These are phyloP conservation scores for Acanthurus tractus DNA, from an alignment of 2,797 vertebrate species.

Conservation along the genomic window DNA sequence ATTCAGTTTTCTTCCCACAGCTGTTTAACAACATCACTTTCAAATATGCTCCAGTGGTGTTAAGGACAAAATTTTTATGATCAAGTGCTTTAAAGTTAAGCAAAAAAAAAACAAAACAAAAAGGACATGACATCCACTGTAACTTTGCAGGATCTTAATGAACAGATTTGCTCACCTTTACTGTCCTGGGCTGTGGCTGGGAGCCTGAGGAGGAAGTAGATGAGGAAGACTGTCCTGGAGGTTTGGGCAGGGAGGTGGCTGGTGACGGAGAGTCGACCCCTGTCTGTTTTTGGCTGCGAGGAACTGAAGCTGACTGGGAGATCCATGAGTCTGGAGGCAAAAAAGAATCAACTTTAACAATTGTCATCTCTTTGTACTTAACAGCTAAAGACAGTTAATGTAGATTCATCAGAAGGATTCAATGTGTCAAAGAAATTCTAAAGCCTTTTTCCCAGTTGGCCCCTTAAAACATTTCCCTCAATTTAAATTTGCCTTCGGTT, in stretches of 20 bases:
- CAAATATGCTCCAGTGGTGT: neutral
- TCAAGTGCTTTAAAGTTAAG: neutral
- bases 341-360: neutral
- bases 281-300: constrained; percentile 96
- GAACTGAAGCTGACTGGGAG: constrained; percentile 97
- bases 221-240: constrained; percentile 92
- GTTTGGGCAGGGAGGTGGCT: constrained; percentile 94
- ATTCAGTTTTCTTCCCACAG: neutral
- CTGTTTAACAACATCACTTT: neutral
- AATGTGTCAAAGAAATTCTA: no score
- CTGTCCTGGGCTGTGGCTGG: constrained; percentile 91
- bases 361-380: neutral
- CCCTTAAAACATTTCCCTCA: neutral
- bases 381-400: neutral
- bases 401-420: neutral
- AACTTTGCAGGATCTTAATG: neutral
- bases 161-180: constrained; percentile 85
- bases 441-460: neutral
- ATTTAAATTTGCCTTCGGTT: neutral
- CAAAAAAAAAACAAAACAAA: neutral
- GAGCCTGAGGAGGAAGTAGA: constrained; percentile 87
- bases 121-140: no score
- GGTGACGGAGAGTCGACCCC: constrained; percentile 94
- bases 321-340: constrained; percentile 94
- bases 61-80: neutral